Evolutionary conservation across 2,888 invertebrate genomes (phyloP).

Genomic region (Horisme vitalbata): DNA sequence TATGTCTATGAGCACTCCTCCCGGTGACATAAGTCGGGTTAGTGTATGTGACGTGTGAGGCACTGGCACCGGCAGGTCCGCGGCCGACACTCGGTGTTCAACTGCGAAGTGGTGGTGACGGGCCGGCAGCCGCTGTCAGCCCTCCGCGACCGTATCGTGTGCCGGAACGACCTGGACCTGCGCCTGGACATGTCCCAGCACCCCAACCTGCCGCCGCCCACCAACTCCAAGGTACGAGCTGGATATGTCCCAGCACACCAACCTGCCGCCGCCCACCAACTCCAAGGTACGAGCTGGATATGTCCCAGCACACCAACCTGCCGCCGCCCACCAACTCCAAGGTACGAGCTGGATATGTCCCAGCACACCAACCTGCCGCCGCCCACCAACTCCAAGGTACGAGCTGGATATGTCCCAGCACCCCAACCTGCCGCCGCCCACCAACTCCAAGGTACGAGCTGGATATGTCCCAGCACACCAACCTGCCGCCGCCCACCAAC

Average conservation of each 20-base stretch:
- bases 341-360: slow-evolving; percentile 24
- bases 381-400: slow-evolving; percentile 87
- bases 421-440: slow-evolving; percentile 48
- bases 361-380: slow-evolving; percentile 84
- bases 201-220: slow-evolving; percentile 48
- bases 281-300: slow-evolving; percentile 89
- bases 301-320: slow-evolving; percentile 76
- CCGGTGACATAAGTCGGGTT: too few species aligned
- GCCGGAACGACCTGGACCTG: slow-evolving; percentile 86
- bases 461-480: slow-evolving; percentile 83
- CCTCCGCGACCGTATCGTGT: slow-evolving; percentile 89
- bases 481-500: slow-evolving; percentile 22
- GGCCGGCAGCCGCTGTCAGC: slow-evolving; percentile 85
- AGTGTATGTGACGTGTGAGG: too few species aligned
- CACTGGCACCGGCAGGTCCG: slow-evolving; percentile 36
- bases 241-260: neutral
- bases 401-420: slow-evolving; percentile 84
- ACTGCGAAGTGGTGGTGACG: slow-evolving; percentile 53
- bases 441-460: slow-evolving; percentile 39
- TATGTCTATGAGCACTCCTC: too few species aligned
- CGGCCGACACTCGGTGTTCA: slow-evolving; percentile 59
- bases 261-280: slow-evolving; percentile 87
- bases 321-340: slow-evolving; percentile 5
- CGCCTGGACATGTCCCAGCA: slow-evolving; percentile 83
- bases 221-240: slow-evolving; percentile 49